Evolutionary conservation across 2,797 vertebrate genomes (phyloP), one percentile per base, ranked within the genome.

Genomic region (Austrolebias charrua): DNA sequence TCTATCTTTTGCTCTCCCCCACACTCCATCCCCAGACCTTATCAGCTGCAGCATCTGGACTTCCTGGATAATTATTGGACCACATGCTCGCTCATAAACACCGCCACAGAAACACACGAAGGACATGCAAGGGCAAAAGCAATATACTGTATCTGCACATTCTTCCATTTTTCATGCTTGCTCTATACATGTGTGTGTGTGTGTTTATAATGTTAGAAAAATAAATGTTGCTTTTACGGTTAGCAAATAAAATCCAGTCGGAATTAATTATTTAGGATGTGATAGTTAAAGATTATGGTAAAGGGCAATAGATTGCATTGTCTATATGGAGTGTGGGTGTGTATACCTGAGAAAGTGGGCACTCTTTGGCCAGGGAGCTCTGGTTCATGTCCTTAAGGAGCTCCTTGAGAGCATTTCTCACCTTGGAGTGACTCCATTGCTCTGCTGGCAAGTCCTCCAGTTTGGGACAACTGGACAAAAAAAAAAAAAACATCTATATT

Each of bases 361-460:
- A 98, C 91, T 98, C 96, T 91, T 97, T 97, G 86, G 96, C 96
- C 93, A 98, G 86, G 20, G 95, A 95, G 92, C 96, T 97, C 95
- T 98, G 96, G 85, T 98, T 98, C 95, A 96, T 98, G 84, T 97
- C 95, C 92, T 96, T 97, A 80, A 98, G 93, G 73, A 98, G 94
- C 90, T 97, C 96, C 91, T 97, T 98, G 82, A 98, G 92, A 86
- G 96, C 96, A 44, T 96, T 97, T 88, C 96, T 94, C 75, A 98
- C 96, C 33, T 95, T 98, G 82, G 95, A 95, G 91, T 97, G 96
- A 80, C 92, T 96, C 96, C 96, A 98, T 82, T 97, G 96, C 89
- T 98, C 96, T 0, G 95, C 93, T 79, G 96, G 96, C 90, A 98
- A 84, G 86, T 98, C 96, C 91, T 98, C 96, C 83, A 98, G 87